Evolutionary conservation across 2,113 vertebrate genomes (phyloP).

Genomic region (Carollia perspicillata): DNA sequence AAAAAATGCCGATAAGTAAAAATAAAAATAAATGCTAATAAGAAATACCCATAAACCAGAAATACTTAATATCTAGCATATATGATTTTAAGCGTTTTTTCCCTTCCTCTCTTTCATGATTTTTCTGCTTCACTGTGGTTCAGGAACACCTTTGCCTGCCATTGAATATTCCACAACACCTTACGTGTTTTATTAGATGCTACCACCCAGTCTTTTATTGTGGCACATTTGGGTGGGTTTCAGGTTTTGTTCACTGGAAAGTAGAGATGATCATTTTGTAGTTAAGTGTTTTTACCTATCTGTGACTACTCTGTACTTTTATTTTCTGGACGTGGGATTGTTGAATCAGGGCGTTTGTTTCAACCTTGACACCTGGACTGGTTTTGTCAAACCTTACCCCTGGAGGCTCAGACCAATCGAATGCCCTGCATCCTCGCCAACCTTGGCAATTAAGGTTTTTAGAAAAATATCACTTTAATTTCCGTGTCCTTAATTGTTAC

Average conservation of each 20-base stretch:
- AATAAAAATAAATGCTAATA: background rate
- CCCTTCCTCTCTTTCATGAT: background rate
- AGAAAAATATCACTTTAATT: background rate
- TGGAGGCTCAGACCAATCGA: background rate
- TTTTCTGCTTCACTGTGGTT: background rate
- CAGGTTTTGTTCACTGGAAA: background rate
- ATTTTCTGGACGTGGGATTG: background rate
- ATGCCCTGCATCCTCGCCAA: background rate
- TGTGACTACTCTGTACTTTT: background rate
- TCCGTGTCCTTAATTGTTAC: background rate
- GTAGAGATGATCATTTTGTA: constrained; percentile 9
- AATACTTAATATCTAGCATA: background rate
- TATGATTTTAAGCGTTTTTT: background rate
- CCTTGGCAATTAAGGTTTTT: background rate
- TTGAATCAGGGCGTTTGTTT: background rate
- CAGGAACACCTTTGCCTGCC: background rate
- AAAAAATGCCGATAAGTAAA: background rate
- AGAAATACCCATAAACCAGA: background rate
- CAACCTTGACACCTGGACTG: background rate
- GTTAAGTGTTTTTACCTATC: background rate
- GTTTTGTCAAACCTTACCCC: background rate
- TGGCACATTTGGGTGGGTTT: constrained; percentile 22
- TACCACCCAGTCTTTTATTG: background rate
- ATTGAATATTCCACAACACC: background rate
- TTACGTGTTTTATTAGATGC: background rate